A percentile compares a stretch with the other conserved stretches of the same genome.
These are phyloP conservation scores for Ptychochromis oligacanthus DNA, from an alignment of 2,113 vertebrate species.

Conservation along the genomic window DNA sequence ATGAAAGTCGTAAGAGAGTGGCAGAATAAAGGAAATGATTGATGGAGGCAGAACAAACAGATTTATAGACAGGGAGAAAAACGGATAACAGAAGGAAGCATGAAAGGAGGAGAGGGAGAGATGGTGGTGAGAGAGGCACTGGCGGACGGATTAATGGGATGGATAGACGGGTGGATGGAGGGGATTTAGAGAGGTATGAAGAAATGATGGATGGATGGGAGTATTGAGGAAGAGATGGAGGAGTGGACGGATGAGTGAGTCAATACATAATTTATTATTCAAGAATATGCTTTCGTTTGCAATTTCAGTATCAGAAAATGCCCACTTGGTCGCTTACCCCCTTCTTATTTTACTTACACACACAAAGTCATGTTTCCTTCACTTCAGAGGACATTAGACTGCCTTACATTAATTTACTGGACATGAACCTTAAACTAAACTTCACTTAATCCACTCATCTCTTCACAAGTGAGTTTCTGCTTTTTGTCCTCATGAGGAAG, in stretches of 20 bases:
- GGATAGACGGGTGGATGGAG: not conserved
- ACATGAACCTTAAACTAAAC: not conserved
- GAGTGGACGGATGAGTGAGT: conserved; percentile 17
- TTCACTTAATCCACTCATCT: not conserved
- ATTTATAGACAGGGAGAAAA: not conserved
- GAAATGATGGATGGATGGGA: conserved; percentile 22
- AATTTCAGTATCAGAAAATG: conserved; percentile 11
- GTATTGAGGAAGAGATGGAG: not conserved
- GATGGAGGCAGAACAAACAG: not conserved
- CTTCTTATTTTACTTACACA: not conserved
- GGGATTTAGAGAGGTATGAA: not conserved
- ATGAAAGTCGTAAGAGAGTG: not conserved
- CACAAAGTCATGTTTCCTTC: not conserved
- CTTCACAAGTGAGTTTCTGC: not conserved
- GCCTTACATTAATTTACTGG: not conserved
- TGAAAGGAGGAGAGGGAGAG: not conserved
- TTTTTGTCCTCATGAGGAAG: not conserved
- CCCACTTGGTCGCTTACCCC: not conserved
- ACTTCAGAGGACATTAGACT: not conserved
- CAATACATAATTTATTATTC: conserved; percentile 3
- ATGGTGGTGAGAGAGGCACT: not conserved
- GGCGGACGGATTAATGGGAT: not conserved
- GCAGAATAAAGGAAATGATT: not conserved
- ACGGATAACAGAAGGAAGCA: not conserved
- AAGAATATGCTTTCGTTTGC: conserved; percentile 28